Base-by-base conservation (phyloP, 1,140 invertebrate genomes). In the Achroia grisella region DNA sequence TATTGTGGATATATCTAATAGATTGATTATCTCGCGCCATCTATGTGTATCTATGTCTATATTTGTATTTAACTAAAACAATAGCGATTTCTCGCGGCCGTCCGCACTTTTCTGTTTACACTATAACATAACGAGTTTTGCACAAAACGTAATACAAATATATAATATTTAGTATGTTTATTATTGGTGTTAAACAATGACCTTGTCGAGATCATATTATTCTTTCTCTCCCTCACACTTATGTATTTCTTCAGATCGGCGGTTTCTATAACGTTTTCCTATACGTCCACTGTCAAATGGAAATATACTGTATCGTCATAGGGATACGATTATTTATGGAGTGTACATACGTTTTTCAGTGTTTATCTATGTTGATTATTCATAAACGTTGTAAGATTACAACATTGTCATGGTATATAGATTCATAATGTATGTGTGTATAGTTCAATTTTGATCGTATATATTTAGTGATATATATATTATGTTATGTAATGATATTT, bases 221-320 rank as follows among this genome's bases (percentile, higher is more conserved):
- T 37, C 45, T 42, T 41, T 34, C 12, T 77, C 71, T 64, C 67
- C 37, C 54, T 80, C 63, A 33, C 66, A 62, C 71, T 29, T 48
- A 48, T 37, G 13, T 39, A 27, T 51, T 52, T 39, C 44, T 31
- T 46, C 43, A 47, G 17, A 35, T 44, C 45, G 32, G 32, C 48
- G 59, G 68, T 74, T 74, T 77, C 62, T 66, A 56, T 67, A 58
- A 52, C 48, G 52, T 76, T 78, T 79, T 76, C 74, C 74, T 74
- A 74, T n/a, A n/a, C 48, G 49, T 37, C 6, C 23, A 32, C 11
- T 8, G 2, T 23, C 17, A 23, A 6, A 6, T 3, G 17, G 6
- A 23, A 23, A 23, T 23, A 23, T 23, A 23, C 17, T 23, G 2
- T 23, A 6, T 23, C 17, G 6, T 6, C 17, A 23, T 23, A 6